Evolutionary conservation across 35 echinoderm and acorn worm genomes (phyloP).

Genomic region (Antedon bifida): DNA sequence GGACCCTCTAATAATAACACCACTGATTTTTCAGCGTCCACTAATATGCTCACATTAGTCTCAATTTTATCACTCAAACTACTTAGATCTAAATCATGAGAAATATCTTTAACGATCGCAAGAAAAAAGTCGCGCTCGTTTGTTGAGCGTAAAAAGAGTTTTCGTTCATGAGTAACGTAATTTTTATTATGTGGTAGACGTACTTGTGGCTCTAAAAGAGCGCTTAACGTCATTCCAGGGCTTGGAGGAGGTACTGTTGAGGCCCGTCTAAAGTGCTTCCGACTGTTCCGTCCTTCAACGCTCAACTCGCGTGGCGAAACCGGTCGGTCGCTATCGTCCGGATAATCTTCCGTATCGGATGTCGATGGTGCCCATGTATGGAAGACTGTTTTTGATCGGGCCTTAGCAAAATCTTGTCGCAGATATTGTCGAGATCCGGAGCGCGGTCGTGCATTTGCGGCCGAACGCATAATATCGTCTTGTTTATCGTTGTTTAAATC

Average conservation of each 20-base stretch:
- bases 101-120: constrained; percentile 89
- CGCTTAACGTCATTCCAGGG: constrained; percentile 46
- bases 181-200: constrained; percentile 51
- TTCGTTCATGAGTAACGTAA: constrained; percentile 64
- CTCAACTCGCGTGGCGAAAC: constrained; percentile 30
- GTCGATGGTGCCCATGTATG: constrained; percentile 46
- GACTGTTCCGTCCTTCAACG: constrained; percentile 22
- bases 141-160: constrained; percentile 54
- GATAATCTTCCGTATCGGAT: constrained; percentile 2
- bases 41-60: constrained; percentile 56
- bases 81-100: constrained; percentile 75
- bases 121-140: constrained; percentile 93
- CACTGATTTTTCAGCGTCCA: constrained; percentile 42
- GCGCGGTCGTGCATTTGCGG: constrained; percentile 44
- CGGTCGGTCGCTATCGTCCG: constrained; percentile 12
- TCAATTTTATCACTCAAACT: constrained; percentile 60
- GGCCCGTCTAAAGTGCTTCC: constrained; percentile 53
- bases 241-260: constrained; percentile 72
- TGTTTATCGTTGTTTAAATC: not conserved
- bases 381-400: constrained; percentile 69
- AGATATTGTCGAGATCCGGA: constrained; percentile 89
- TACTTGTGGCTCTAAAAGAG: constrained; percentile 63
- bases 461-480: not conserved
- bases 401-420: constrained; percentile 86
- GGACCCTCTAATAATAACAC: constrained; percentile 87